Evolutionary conservation across 2,797 vertebrate species (phyloP).

Genomic region (Perodicticus potto): DNA sequence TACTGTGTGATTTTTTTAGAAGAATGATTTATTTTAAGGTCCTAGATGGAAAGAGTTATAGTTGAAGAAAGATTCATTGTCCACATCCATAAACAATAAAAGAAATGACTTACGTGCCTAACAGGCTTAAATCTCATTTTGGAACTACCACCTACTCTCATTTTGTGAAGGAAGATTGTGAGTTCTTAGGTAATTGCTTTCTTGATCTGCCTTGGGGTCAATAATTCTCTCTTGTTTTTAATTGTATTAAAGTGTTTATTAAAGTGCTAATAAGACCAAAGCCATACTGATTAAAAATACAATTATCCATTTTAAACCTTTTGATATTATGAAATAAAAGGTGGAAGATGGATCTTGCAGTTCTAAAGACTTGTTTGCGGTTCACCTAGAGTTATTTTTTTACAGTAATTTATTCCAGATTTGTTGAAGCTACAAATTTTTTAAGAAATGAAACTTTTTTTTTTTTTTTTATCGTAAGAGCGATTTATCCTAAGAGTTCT

Average conservation of each 20-base stretch:
- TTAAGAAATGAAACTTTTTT: conserved; percentile 19
- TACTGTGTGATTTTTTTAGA: not conserved
- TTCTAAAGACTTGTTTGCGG: not conserved
- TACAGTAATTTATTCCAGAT: not conserved
- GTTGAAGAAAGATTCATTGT: conserved; percentile 15
- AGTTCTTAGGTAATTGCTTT: conserved; percentile 73
- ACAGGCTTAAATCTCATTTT: conserved; percentile 53
- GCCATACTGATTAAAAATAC: conserved; percentile 67
- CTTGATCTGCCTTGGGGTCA: conserved; percentile 68
- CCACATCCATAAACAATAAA: conserved; percentile 26
- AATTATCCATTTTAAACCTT: conserved; percentile 76
- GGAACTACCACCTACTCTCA: conserved; percentile 60
- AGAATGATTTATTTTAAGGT: conserved; percentile 15
- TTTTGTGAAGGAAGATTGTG: conserved; percentile 69
- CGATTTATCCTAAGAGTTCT: conserved; percentile 42
- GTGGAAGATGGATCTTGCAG: conserved; percentile 31
- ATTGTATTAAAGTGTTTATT: conserved; percentile 77
- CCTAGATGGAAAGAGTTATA: conserved; percentile 29
- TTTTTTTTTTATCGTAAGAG: conserved; percentile 18
- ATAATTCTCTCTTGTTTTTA: conserved; percentile 74
- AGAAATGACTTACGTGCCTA: conserved; percentile 54
- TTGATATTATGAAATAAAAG: conserved; percentile 50
- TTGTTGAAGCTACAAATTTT: conserved; percentile 37
- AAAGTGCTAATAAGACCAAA: conserved; percentile 77
- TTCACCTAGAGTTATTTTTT: not conserved